Conservation (phyloP, 2,888 invertebrate species). For the Lasioglossum lativentre region DNA sequence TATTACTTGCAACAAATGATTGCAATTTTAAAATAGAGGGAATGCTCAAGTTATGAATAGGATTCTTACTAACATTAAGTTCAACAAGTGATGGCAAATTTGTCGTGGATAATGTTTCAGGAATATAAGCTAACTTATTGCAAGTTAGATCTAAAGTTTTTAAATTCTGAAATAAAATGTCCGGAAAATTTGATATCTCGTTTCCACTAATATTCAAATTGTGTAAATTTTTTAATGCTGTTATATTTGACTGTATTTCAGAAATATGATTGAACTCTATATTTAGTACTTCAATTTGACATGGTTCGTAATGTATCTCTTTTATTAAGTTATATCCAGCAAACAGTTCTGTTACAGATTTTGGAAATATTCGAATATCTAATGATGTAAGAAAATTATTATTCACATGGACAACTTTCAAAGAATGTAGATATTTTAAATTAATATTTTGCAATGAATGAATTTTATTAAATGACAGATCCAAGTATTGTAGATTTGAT, state of each 20-base stretch:
- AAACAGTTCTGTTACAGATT: slow-evolving; percentile 69
- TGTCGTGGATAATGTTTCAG: slow-evolving; percentile 84
- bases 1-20: slow-evolving; percentile 83
- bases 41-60: slow-evolving; percentile 85
- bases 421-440: slow-evolving; percentile 55
- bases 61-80: slow-evolving; percentile 86
- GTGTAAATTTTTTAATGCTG: slow-evolving; percentile 59
- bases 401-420: slow-evolving; percentile 68
- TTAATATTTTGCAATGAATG: slow-evolving; percentile 52
- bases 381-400: slow-evolving; percentile 73
- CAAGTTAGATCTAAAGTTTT: slow-evolving; percentile 86
- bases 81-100: slow-evolving; percentile 85
- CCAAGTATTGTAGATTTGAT: slow-evolving; percentile 82
- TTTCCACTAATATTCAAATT: slow-evolving; percentile 77
- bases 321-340: slow-evolving; percentile 72
- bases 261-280: slow-evolving; percentile 74
- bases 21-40: slow-evolving; percentile 84
- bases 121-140: slow-evolving; percentile 85
- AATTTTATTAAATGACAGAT: slow-evolving; percentile 78
- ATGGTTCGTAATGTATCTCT: slow-evolving; percentile 59
- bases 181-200: slow-evolving; percentile 84
- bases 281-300: slow-evolving; percentile 64
- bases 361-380: slow-evolving; percentile 69
- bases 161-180: slow-evolving; percentile 84
- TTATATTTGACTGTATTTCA: slow-evolving; percentile 53